Conservation (phyloP, 2,797 vertebrate species). For the Sternotherus odoratus region DNA sequence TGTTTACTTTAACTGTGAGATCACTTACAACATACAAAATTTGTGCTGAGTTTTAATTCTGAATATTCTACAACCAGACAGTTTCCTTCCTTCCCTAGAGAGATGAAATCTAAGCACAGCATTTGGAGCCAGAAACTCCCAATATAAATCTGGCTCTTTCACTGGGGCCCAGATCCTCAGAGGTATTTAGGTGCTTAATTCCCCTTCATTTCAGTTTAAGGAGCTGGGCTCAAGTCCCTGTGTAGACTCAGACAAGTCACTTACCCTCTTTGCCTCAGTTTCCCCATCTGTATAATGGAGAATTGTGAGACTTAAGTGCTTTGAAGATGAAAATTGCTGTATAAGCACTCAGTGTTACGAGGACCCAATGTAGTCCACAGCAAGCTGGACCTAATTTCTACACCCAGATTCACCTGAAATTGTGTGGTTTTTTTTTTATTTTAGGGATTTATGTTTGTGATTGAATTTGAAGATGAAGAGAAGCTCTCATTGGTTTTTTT, state of each 20-base stretch:
- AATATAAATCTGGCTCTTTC: neutral
- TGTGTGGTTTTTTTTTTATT: neutral
- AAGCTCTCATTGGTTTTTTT: slow-evolving; percentile 37
- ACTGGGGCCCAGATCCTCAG: neutral
- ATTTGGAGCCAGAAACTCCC: neutral
- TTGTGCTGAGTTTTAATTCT: neutral
- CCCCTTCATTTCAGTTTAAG: neutral
- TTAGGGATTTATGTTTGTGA: slow-evolving; percentile 17
- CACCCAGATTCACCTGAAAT: neutral
- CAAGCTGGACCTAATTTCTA: neutral
- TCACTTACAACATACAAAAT: neutral
- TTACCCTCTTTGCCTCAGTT: neutral
- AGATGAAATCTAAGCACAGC: neutral
- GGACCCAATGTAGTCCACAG: neutral
- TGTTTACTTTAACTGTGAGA: neutral
- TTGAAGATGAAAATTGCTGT: neutral
- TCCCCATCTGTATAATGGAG: neutral
- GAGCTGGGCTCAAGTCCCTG: neutral
- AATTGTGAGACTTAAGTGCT: neutral
- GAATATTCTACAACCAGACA: neutral
- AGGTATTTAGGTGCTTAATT: neutral
- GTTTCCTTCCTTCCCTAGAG: neutral
- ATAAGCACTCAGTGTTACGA: neutral
- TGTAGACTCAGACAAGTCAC: neutral
- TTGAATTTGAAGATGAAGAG: slow-evolving; percentile 53